Evolutionary conservation across 2,888 invertebrate genomes (phyloP), one percentile per base, ranked within the genome.

Genomic region (Urechis unicinctus): DNA sequence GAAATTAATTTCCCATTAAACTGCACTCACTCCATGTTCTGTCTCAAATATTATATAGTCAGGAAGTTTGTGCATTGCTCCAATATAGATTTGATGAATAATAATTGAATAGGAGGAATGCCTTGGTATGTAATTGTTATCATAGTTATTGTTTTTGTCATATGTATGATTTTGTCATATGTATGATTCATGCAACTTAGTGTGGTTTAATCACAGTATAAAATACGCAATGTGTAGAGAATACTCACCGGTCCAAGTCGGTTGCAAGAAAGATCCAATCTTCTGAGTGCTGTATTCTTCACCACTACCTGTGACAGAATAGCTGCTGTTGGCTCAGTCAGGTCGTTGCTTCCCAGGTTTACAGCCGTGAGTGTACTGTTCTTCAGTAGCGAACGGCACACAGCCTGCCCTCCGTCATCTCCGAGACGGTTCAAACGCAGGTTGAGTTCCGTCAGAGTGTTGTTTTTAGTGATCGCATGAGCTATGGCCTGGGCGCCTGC

Each of bases 321-420:
- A 28, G 69, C 68, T 3, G 77, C 78, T 5, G 75, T 74, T 17
- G 77, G 74, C 57, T 78, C 78, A 2, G 71, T 71, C 62, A 78
- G 63, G 53, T 78, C 76, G 65, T 78, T 78, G 51, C 73, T 70
- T 26, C 71, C 72, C 45, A 78, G 59, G 59, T 78, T 76, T 41
- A 78, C 58, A 49, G 74, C 69, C 30, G 60, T 61, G 36, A 78
- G 67, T 4, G 73, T 73, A 5, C 66, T 57, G 62, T 78, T 78
- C 62, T 70, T 74, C 50, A 74, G 58, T 49, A 78, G 61, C 13
- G 75, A 67, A 30, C 71, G 64, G 56, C 75, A 72, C 41, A 78
- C 67, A 3, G 76, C 75, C 61, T 76, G 75, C 5, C 78, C 78
- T n/a, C 78, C 78, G 57, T 78, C 78, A 61, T 78, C 78, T 17